These are phyloP conservation scores for human (Homo sapiens) DNA, from an alignment of 2,113 vertebrate genomes.

Conservation along the genomic window DNA sequence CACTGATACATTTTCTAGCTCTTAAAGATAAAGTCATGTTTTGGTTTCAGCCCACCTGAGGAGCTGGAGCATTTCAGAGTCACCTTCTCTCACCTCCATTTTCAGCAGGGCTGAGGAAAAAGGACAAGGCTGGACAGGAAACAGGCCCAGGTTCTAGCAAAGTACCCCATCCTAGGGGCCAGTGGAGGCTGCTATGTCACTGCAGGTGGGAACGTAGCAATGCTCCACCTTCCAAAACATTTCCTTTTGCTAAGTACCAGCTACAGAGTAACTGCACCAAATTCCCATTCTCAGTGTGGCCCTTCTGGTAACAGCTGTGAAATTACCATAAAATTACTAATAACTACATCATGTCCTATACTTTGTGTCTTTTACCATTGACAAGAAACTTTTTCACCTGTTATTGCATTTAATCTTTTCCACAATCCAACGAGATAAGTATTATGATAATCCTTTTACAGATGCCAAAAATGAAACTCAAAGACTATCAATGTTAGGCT, in stretches of 20 bases:
- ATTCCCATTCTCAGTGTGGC: not conserved
- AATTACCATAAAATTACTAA: not conserved
- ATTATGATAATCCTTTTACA: not conserved
- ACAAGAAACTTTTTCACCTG: not conserved
- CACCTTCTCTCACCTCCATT: not conserved
- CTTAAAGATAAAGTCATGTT: slow-evolving; percentile 31
- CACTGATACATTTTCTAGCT: not conserved
- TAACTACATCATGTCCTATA: not conserved
- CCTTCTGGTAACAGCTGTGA: not conserved
- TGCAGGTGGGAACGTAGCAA: not conserved
- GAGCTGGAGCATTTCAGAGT: not conserved
- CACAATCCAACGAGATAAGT: not conserved
- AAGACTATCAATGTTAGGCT: not conserved
- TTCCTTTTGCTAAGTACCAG: not conserved
- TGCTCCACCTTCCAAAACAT: not conserved
- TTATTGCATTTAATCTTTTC: not conserved
- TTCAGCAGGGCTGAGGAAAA: not conserved
- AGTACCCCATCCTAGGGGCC: not conserved
- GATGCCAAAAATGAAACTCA: not conserved
- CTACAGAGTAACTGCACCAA: not conserved
- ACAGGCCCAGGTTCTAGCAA: not conserved
- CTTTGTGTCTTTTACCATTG: not conserved
- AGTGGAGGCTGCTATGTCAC: not conserved
- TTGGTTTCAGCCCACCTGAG: not conserved
- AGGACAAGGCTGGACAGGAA: not conserved